A percentile compares a stretch with the other conserved stretches of the same genome.
Conservation (phyloP, 2,797 vertebrate genomes). For the Rhynchonycteris naso region DNA sequence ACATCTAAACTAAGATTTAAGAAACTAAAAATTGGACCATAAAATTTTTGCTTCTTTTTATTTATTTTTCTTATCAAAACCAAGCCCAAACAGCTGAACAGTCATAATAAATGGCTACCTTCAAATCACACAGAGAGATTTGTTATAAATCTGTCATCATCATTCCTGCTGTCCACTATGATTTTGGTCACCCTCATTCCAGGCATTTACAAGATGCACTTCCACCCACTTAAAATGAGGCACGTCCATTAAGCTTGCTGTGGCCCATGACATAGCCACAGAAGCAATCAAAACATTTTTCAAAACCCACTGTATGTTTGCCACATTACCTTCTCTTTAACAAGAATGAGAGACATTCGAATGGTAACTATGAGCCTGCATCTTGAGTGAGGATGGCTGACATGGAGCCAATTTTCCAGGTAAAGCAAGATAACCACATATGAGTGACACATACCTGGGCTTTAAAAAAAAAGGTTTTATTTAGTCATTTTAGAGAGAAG, state of each 20-base stretch:
- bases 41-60: not conserved
- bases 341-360: not conserved
- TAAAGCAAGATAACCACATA: not conserved
- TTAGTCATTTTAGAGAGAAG: no score
- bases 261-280: not conserved
- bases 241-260: not conserved
- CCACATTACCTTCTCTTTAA: not conserved
- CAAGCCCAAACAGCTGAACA: not conserved
- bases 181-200: not conserved
- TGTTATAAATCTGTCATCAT: not conserved
- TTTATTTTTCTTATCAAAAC: conserved; percentile 19
- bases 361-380: not conserved
- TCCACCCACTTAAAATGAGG: not conserved
- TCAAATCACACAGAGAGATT: not conserved
- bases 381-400: not conserved
- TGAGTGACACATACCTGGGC: not conserved
- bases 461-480: not conserved
- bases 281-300: not conserved
- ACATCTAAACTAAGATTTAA: not conserved
- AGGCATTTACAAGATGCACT: not conserved
- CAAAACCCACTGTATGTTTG: not conserved
- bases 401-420: not conserved
- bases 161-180: not conserved
- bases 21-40: not conserved
- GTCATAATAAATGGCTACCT: not conserved